A percentile compares a stretch with the other conserved stretches of the same genome.
Evolutionary conservation across 2,888 invertebrate genomes (phyloP).

Genomic region (Cerastoderma edule): DNA sequence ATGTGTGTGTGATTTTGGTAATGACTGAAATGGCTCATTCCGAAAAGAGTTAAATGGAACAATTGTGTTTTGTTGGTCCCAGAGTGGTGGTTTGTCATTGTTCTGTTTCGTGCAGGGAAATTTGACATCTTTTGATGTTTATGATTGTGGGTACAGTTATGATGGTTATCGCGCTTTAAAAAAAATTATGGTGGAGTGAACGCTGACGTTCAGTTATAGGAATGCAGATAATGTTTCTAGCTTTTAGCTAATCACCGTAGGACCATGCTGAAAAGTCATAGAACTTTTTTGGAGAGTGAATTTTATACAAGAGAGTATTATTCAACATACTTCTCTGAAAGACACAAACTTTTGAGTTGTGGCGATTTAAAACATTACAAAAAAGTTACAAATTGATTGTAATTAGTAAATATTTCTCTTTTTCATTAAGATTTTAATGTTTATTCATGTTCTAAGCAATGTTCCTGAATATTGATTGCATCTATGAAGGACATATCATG

Average conservation of each 20-base stretch:
- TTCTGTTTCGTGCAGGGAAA: slow-evolving; percentile 18
- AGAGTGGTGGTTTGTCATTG: slow-evolving; percentile 16
- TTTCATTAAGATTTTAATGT: no score
- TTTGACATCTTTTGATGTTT: slow-evolving; percentile 27
- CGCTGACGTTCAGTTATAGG: slow-evolving; percentile 17
- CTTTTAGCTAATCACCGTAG: slow-evolving; percentile 19
- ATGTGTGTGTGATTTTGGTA: no score
- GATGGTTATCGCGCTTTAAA: slow-evolving; percentile 9
- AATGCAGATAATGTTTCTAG: slow-evolving; percentile 17
- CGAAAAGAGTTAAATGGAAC: slow-evolving; percentile 27
- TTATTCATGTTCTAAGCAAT: no score
- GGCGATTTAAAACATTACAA: no score
- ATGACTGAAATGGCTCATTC: neutral
- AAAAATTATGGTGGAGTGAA: slow-evolving; percentile 5
- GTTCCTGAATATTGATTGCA: no score
- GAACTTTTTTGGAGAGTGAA: no score
- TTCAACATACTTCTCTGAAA: no score
- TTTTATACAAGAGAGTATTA: no score
- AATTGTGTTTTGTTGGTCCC: slow-evolving; percentile 33
- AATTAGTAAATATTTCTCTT: no score
- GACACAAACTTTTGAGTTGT: no score
- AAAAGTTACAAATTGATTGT: no score
- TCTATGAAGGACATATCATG: no score
- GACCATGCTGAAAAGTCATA: slow-evolving; percentile 11
- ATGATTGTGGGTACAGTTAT: neutral